A percentile compares a stretch with the other conserved stretches of the same genome.
Conservation (phyloP, 2,797 vertebrate genomes). For the Mionectes olivaceus region DNA sequence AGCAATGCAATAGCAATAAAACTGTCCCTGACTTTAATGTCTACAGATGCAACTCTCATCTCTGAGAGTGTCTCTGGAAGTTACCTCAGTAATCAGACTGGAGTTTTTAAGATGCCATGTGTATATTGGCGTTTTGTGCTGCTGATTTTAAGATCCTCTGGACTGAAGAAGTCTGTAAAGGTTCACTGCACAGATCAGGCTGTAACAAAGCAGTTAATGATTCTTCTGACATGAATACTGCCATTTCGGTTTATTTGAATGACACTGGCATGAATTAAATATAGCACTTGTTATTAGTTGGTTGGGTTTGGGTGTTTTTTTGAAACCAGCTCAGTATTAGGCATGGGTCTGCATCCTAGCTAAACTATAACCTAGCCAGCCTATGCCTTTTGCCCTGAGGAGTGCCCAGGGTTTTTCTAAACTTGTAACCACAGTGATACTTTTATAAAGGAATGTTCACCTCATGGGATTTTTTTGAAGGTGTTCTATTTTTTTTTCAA, state of each 20-base stretch:
- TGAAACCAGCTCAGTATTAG: constrained; percentile 21
- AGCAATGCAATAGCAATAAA: neutral
- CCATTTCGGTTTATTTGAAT: constrained; percentile 53
- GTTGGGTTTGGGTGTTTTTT: neutral
- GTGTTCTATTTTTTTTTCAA: constrained; percentile 71
- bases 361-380: constrained; percentile 64
- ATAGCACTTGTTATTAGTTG: constrained; percentile 19
- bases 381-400: constrained; percentile 68
- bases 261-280: constrained; percentile 35
- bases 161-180: constrained; percentile 35
- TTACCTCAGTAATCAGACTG: neutral
- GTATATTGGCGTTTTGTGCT: neutral
- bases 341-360: constrained; percentile 32
- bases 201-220: constrained; percentile 61
- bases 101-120: neutral
- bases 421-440: constrained; percentile 79
- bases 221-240: constrained; percentile 30
- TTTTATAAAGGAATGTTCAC: constrained; percentile 78
- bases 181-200: constrained; percentile 41
- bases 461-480: constrained; percentile 73
- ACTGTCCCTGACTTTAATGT: neutral
- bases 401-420: constrained; percentile 78
- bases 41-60: neutral
- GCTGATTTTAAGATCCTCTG: constrained; percentile 33
- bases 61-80: neutral